Base-by-base conservation (phyloP, 2,888 invertebrate species). In the Machimus atricapillus region DNA sequence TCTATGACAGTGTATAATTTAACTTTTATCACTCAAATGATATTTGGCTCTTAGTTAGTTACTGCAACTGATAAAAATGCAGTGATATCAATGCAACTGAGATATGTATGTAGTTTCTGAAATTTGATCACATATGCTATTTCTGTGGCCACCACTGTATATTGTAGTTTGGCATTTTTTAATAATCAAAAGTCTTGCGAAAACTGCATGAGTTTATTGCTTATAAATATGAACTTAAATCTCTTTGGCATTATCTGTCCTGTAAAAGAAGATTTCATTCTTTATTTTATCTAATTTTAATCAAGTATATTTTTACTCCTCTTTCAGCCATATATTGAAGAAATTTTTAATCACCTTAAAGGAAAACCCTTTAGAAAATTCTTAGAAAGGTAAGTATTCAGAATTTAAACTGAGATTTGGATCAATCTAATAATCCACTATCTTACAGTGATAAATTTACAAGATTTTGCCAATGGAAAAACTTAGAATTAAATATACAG, bases 401-500 rank as follows among this genome's bases (percentile, higher is more conserved):
- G 2, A 23, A 12, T 14, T 66, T 12, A 23, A 8, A 23, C 9
- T 27, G 3, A 27, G 27, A 0, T 23, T 27, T 66, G 66, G 66
- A 9, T 66, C 27, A 66, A 66, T 66, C 66, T 66, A 66, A 37
- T 76, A 76, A 16, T 76, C 73, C 56, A 76, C 86, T 58, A 78
- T 81, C 88, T 95, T 95, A 87, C 94, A 99, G 99, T 94, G 99
- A 99, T 92, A 99, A 99, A 95, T 99, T 98, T 94, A 99, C 99
- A 91, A 96, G 99, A 91, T 99, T 99, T 95, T 99, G 99, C 93
- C 99, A 99, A 94, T 99, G 99, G 99, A 99, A 99, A 94, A 99
- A 99, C 94, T 95, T 99, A 94, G 99, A 99, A 94, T 95, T 99
- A 93, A 99, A 99, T 94, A 99, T 99, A 93, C 98, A 98, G 94